Base-by-base conservation (phyloP, 2,797 vertebrate genomes). In the Danio kyathit region DNA sequence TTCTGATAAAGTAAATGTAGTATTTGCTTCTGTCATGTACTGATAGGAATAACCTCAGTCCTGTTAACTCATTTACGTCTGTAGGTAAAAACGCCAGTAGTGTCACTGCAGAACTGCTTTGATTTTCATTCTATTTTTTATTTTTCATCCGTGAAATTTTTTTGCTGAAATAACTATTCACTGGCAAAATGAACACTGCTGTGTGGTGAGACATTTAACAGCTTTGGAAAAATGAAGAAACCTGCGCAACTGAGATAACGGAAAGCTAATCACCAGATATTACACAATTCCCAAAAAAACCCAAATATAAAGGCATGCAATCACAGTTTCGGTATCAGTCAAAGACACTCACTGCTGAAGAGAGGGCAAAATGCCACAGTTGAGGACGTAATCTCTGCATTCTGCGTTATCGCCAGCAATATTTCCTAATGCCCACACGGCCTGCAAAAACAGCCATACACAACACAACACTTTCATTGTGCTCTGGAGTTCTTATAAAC, bases 341-440 rank as follows among this genome's bases (percentile, higher is more conserved):
- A 13, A 44, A 46, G 16, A 41, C 14, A 96, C 96, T 93, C 92
- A 97, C 96, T 96, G 95, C 88, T 97, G 93, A 74, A 97, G 95
- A 44, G 95, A 96, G 5, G 96, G 94, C 79, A 97, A 92, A 89
- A 97, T 97, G 85, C 93, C 94, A 91, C 96, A 97, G 89, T 93
- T 96, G 82, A 97, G 92, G 82, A 97, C 96, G 57, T 96, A 97
- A 90, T 97, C 96, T 94, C 96, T 95, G 91, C 96, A 97, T 88
- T 97, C 96, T 56, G 96, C 96, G 63, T 96, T 97, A 88, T 97
- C 96, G 87, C 96, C 96, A 74, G 96, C 96, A 82, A 97, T 97
- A 87, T 97, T 97, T 52, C 96, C 96, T 88, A 97, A 91, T 8
- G 96, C 96, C 96, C 96, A 97, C 19, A 97, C 96, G 17, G 96